Conservation (phyloP, 1,140 invertebrate species). For the Aphaenogaster rudis region DNA sequence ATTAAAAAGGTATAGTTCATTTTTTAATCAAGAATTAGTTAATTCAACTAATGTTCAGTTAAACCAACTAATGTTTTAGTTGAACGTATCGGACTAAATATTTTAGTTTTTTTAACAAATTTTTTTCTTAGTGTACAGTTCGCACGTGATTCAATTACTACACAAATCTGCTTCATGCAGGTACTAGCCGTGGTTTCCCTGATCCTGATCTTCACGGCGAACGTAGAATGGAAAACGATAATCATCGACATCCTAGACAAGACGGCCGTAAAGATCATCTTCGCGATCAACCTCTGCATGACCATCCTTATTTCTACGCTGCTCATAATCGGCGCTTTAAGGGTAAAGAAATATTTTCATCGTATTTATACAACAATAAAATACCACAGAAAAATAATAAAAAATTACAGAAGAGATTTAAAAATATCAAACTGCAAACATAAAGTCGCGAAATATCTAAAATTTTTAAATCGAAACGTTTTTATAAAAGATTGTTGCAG, state of each 20-base stretch:
- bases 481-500: background rate
- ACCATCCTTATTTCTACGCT: constrained; percentile 92
- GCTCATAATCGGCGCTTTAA: constrained; percentile 91
- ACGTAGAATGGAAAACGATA: constrained; percentile 91
- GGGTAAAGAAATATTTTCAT: constrained; percentile 86
- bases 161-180: constrained; percentile 81
- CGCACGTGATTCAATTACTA: constrained; percentile 2
- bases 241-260: constrained; percentile 89
- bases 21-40: no score
- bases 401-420: background rate
- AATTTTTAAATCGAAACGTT: background rate
- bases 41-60: no score
- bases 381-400: background rate
- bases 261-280: constrained; percentile 90
- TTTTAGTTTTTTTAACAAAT: no score
- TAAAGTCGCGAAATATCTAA: constrained; percentile 4
- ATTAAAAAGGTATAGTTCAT: no score
- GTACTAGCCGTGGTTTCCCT: constrained; percentile 88
- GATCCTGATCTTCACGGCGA: constrained; percentile 87
- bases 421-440: background rate
- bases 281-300: constrained; percentile 93
- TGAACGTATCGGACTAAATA: no score
- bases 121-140: background rate
- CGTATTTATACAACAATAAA: background rate
- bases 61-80: no score